phyloP scores from a whole-genome alignment of 2,113 vertebrate genomes.

The Pangasianodon hypophthalmus region DNA sequence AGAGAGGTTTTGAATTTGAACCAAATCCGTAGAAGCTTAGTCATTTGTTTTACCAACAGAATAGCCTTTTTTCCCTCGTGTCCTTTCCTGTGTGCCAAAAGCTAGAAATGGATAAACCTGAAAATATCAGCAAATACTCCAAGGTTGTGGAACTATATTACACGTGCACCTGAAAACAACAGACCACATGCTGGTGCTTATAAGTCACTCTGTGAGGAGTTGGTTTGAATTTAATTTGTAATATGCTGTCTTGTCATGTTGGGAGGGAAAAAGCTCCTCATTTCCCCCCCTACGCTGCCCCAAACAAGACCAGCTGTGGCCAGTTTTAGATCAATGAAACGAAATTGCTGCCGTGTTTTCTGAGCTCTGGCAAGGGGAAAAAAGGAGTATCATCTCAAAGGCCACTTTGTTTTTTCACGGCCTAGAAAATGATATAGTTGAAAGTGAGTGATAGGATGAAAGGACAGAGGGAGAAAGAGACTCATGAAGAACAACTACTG shows the following conservation, averaged over 20 bases:
- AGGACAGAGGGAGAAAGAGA: slow-evolving; percentile 50
- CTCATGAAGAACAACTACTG: slow-evolving; percentile 54
- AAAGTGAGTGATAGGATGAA: slow-evolving; percentile 60
- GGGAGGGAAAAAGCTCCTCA: slow-evolving; percentile 33
- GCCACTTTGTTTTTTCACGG: slow-evolving; percentile 62
- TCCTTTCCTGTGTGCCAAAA: slow-evolving; percentile 18
- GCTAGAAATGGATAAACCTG: slow-evolving; percentile 18
- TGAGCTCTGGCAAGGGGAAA: slow-evolving; percentile 28
- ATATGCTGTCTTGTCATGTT: slow-evolving; percentile 45
- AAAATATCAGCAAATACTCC: slow-evolving; percentile 26
- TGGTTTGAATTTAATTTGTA: slow-evolving; percentile 30
- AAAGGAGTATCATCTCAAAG: slow-evolving; percentile 59
- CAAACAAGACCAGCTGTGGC: slow-evolving; percentile 56
- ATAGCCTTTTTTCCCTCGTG: not conserved
- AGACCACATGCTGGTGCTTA: slow-evolving; percentile 42
- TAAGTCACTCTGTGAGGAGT: slow-evolving; percentile 41
- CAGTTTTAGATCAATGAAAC: slow-evolving; percentile 63
- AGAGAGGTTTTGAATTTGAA: slow-evolving; percentile 27
- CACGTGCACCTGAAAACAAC: slow-evolving; percentile 27
- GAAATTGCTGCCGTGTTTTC: slow-evolving; percentile 57
- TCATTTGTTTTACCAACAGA: slow-evolving; percentile 9
- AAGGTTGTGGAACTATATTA: slow-evolving; percentile 44
- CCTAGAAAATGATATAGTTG: slow-evolving; percentile 60
- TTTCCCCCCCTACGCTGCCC: not conserved
- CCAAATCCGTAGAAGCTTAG: slow-evolving; percentile 30